phyloP scores from a whole-genome alignment of 2,888 invertebrate genomes.

The Operophtera brumata region DNA sequence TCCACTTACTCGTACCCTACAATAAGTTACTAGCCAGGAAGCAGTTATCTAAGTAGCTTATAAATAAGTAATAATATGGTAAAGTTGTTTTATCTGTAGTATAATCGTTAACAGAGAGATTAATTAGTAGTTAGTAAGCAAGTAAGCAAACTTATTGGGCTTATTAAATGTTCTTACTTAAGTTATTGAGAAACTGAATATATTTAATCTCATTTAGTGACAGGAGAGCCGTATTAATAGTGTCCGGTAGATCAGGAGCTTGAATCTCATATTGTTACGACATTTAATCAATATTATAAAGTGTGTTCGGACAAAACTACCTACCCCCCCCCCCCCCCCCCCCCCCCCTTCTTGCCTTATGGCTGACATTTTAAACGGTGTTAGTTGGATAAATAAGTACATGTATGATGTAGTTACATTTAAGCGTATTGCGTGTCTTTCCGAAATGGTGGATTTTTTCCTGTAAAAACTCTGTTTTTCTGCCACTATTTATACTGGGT shows the following conservation, averaged over 20 bases:
- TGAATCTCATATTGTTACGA: no score
- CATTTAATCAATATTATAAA: no score
- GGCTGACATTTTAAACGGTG: no score
- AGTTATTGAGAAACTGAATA: constrained; percentile 59
- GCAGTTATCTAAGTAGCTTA: constrained; percentile 13
- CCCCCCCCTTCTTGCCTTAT: no score
- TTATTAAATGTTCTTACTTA: constrained; percentile 63
- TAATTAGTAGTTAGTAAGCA: constrained; percentile 2
- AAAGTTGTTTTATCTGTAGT: constrained; percentile 27
- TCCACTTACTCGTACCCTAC: constrained; percentile 4
- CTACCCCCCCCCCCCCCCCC: no score
- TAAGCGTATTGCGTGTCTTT: no score
- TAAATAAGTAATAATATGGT: constrained; percentile 24
- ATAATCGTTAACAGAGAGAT: constrained; percentile 29
- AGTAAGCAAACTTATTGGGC: constrained; percentile 29
- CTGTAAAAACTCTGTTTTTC: no score
- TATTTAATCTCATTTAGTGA: constrained; percentile 72
- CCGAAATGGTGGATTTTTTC: no score
- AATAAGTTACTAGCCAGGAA: constrained; percentile 21
- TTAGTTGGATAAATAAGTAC: no score
- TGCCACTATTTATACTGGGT: no score
- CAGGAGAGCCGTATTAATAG: constrained; percentile 61
- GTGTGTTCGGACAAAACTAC: no score
- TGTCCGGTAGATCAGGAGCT: constrained; percentile 50
- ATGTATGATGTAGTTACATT: no score